Evolutionary conservation across 2,797 vertebrate species (phyloP).

Genomic region (Lindbergichthys nudifrons): DNA sequence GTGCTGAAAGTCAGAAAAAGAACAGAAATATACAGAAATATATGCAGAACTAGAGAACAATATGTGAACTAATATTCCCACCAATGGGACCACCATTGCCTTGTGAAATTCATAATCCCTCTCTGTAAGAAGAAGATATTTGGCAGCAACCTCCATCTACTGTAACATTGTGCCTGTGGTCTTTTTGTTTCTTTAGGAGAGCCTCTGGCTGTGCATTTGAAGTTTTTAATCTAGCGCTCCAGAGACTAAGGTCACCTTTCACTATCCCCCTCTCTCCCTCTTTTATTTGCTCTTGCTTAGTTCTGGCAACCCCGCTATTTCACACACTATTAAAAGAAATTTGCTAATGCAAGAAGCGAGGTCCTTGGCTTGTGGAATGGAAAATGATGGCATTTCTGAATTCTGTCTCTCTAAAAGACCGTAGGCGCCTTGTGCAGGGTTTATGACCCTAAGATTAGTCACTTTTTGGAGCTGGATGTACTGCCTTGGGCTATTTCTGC

Average conservation of each 20-base stretch:
- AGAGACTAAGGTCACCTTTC: slow-evolving; percentile 84
- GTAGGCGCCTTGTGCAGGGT: slow-evolving; percentile 77
- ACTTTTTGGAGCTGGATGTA: slow-evolving; percentile 82
- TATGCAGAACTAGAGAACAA: slow-evolving; percentile 70
- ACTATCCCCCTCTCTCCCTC: slow-evolving; percentile 49
- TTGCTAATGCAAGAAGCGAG: slow-evolving; percentile 77
- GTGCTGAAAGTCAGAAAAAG: slow-evolving; percentile 59
- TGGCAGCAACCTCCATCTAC: slow-evolving; percentile 76
- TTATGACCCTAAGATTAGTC: slow-evolving; percentile 88
- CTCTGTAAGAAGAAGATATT: slow-evolving; percentile 79
- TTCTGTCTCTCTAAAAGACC: slow-evolving; percentile 81
- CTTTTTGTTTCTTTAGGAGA: slow-evolving; percentile 78
- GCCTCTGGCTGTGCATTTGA: slow-evolving; percentile 80
- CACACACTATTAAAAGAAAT: slow-evolving; percentile 84
- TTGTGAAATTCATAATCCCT: slow-evolving; percentile 79
- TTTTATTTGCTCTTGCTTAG: slow-evolving; percentile 82
- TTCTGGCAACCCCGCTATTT: slow-evolving; percentile 79
- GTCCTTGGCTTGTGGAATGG: slow-evolving; percentile 77
- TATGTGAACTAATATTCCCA: slow-evolving; percentile 73
- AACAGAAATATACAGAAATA: slow-evolving; percentile 54
- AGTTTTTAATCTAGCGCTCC: slow-evolving; percentile 83
- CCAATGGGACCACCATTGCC: slow-evolving; percentile 73
- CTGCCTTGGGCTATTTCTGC: slow-evolving; percentile 82
- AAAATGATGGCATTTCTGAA: slow-evolving; percentile 83
- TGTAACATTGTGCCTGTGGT: slow-evolving; percentile 75